phyloP scores from a whole-genome alignment of 2,797 vertebrate genomes.

The Salarias fasciatus region DNA sequence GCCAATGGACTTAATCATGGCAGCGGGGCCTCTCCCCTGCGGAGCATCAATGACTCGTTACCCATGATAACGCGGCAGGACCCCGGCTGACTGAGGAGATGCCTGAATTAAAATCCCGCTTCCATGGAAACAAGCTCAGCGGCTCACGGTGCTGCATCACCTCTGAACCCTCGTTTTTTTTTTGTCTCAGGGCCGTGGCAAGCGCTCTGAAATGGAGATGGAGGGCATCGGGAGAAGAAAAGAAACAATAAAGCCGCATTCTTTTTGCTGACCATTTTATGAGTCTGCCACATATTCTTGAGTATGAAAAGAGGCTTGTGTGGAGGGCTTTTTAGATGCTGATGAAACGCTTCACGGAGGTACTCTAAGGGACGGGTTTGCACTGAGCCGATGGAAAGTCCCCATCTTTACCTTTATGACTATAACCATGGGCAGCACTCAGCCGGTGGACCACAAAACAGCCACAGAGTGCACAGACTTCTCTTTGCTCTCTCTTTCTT shows the following conservation, averaged over 20 bases:
- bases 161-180: constrained; percentile 81
- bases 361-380: constrained; percentile 77
- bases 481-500: constrained; percentile 31
- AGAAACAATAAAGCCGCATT: constrained; percentile 65
- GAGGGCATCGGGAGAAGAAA: constrained; percentile 48
- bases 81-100: constrained; percentile 74
- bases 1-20: constrained; percentile 73
- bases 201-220: constrained; percentile 71
- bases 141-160: constrained; percentile 69
- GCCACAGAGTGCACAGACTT: constrained; percentile 23
- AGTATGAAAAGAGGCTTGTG: constrained; percentile 61
- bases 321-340: constrained; percentile 74
- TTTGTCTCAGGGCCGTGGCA: constrained; percentile 75
- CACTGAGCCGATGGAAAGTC: constrained; percentile 57
- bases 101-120: constrained; percentile 81
- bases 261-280: constrained; percentile 71
- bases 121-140: constrained; percentile 79
- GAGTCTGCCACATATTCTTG: constrained; percentile 61
- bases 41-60: constrained; percentile 78
- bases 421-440: constrained; percentile 34
- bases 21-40: constrained; percentile 70
- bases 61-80: constrained; percentile 80
- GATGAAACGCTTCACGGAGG: constrained; percentile 59
- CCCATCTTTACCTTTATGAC: constrained; percentile 50
- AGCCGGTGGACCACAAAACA: constrained; percentile 33